Evolutionary conservation across 1,140 invertebrate species (phyloP).

Genomic region (Caenorhabditis briggsae): DNA sequence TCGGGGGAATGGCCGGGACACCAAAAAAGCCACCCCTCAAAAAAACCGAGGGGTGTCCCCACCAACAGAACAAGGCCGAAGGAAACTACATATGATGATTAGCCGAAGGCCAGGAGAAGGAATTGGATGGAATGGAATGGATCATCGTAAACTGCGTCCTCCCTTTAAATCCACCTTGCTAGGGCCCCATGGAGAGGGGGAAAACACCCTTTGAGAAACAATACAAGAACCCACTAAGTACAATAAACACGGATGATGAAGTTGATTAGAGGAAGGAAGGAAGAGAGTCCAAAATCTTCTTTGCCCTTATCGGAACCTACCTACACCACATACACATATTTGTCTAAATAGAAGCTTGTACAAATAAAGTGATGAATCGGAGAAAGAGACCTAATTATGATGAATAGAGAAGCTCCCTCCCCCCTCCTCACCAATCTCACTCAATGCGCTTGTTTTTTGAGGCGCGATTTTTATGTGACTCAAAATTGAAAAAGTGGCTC

Average conservation of each 20-base stretch:
- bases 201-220: background rate
- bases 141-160: background rate
- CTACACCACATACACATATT: constrained; percentile 13
- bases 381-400: constrained; percentile 5
- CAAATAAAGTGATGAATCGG: constrained; percentile 44
- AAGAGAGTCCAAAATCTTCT: constrained; percentile 11
- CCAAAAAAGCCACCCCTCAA: no score
- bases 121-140: constrained; percentile 9
- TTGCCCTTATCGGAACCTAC: constrained; percentile 42
- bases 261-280: constrained; percentile 11
- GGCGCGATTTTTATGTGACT: background rate
- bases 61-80: constrained; percentile 22
- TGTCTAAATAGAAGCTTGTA: constrained; percentile 46
- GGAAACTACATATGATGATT: constrained; percentile 26
- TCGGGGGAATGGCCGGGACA: background rate
- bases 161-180: background rate
- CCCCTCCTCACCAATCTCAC: background rate
- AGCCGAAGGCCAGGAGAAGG: background rate
- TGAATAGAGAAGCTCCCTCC: background rate
- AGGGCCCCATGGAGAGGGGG: background rate
- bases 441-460: background rate
- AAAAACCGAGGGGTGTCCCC: background rate
- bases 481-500: constrained; percentile 30
- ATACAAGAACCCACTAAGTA: constrained; percentile 10
- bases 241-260: constrained; percentile 31